Base-by-base conservation (phyloP, 2,888 invertebrate genomes). In the Gasteruption jaculator region DNA sequence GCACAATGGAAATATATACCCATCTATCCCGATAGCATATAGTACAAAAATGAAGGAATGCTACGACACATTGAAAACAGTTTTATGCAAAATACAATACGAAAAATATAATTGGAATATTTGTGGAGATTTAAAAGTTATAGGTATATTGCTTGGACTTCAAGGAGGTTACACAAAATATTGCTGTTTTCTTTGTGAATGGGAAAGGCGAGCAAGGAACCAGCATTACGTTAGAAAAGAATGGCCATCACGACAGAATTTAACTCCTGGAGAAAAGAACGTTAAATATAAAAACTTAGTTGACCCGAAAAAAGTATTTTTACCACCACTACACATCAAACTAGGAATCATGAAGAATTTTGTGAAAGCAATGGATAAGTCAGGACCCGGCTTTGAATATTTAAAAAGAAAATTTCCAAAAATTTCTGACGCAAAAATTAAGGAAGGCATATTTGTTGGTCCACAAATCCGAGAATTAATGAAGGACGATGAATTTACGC, bases 91-190 rank as follows among this genome's bases (percentile, higher is more conserved):
- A n/a, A 22, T 56, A 39, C 57, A 58, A 32, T 61, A 61, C 54
- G 27, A 29, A n/a, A 47, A 65, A 38, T 56, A 58, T 32, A 43
- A 54, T 15, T 58, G 52, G 57, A 39, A 35, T 38, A 38, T 61
- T 15, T 53, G 52, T 38, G 56, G 56, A 26, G 60, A 63, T 50
- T 57, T 63, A 24, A 63, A 45, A 50, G 58, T 63, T 41, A 31
- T 45, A 47, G 27, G 34, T 18, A 39, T 56, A 21, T 33, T 56
- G 12, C 41, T 57, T 10, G 54, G 54, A 10, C 45, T 46, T 20
- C 52, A 58, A 49, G 38, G 48, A 34, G 53, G 52, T 19, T 55
- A 48, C 38, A 60, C 52, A 12, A 59, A 56, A 41, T 53, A 43
- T 40, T 43, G 49, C 6, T 55, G 50, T 40, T 57, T 55, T 36